These are phyloP conservation scores for Plusia festucae DNA, from an alignment of 2,888 invertebrate species.

Conservation along the genomic window DNA sequence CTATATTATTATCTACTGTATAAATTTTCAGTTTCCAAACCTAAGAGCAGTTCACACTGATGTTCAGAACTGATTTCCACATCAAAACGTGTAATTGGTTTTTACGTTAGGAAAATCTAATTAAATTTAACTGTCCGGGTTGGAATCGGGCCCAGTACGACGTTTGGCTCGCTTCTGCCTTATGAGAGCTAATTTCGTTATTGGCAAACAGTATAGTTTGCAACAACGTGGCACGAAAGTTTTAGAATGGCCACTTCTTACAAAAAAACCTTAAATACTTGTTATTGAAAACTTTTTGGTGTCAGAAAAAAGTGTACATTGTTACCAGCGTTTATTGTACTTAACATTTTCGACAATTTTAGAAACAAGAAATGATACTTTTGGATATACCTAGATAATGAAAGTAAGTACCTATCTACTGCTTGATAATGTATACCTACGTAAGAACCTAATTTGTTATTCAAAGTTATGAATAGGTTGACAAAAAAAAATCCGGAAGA, in stretches of 20 bases:
- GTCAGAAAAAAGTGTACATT: neutral
- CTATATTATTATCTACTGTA: no score
- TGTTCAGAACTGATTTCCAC: neutral
- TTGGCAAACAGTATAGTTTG: slow-evolving; percentile 5
- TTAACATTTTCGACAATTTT: neutral
- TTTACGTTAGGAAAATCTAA: slow-evolving; percentile 7
- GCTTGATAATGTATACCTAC: no score
- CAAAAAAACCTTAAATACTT: neutral
- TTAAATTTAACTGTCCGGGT: slow-evolving; percentile 6
- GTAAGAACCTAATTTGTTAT: no score
- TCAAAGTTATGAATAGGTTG: no score
- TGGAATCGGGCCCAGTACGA: slow-evolving; percentile 8
- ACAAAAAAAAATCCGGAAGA: no score
- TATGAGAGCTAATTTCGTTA: slow-evolving; percentile 6
- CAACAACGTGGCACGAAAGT: neutral
- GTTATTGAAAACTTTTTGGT: neutral
- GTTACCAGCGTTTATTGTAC: neutral
- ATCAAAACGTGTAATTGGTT: slow-evolving; percentile 7
- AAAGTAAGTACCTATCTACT: no score
- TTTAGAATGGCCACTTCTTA: neutral
- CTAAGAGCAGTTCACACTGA: neutral
- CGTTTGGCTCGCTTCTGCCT: slow-evolving; percentile 6
- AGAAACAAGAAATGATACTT: no score
- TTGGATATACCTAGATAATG: no score
- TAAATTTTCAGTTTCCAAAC: neutral